Evolutionary conservation across 35 echinoderm and acorn worm genomes (phyloP).

Genomic region (Holothuria glaberrima): DNA sequence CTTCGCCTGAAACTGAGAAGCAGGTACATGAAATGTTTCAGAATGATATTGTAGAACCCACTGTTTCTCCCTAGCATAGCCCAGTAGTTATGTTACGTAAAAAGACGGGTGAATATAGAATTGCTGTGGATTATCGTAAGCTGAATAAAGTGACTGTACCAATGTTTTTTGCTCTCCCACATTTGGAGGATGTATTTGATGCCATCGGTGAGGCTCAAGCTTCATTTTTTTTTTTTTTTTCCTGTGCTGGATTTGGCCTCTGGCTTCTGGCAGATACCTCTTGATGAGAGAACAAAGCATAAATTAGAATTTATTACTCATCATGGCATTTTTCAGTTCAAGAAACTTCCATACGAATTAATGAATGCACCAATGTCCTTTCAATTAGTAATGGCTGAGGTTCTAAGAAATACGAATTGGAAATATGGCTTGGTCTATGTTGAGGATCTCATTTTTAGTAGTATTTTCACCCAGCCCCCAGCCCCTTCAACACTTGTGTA

Average conservation of each 20-base stretch:
- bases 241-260: slow-evolving; percentile 56
- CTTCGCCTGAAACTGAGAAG: slow-evolving; percentile 26
- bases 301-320: slow-evolving; percentile 55
- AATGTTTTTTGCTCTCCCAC: slow-evolving; percentile 51
- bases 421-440: slow-evolving; percentile 62
- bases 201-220: slow-evolving; percentile 53
- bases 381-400: slow-evolving; percentile 60
- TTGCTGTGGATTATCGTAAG: slow-evolving; percentile 60
- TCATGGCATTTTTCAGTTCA: slow-evolving; percentile 61
- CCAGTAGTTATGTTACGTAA: slow-evolving; percentile 55
- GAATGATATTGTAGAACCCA: slow-evolving; percentile 60
- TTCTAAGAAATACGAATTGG: slow-evolving; percentile 61
- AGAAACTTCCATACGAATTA: slow-evolving; percentile 62
- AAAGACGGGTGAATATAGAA: slow-evolving; percentile 51
- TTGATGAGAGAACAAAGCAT: slow-evolving; percentile 38
- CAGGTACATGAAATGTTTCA: slow-evolving; percentile 57
- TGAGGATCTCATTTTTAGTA: slow-evolving; percentile 58
- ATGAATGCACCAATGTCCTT: slow-evolving; percentile 64
- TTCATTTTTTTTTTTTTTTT: slow-evolving; percentile 39
- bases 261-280: slow-evolving; percentile 65
- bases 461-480: slow-evolving; percentile 22
- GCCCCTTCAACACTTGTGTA: slow-evolving; percentile 50
- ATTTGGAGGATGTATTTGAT: slow-evolving; percentile 63
- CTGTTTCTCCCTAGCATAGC: slow-evolving; percentile 57
- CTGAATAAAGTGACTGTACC: slow-evolving; percentile 56